Conservation (phyloP, 2,113 vertebrate genomes). For the Lamprotornis superbus region DNA sequence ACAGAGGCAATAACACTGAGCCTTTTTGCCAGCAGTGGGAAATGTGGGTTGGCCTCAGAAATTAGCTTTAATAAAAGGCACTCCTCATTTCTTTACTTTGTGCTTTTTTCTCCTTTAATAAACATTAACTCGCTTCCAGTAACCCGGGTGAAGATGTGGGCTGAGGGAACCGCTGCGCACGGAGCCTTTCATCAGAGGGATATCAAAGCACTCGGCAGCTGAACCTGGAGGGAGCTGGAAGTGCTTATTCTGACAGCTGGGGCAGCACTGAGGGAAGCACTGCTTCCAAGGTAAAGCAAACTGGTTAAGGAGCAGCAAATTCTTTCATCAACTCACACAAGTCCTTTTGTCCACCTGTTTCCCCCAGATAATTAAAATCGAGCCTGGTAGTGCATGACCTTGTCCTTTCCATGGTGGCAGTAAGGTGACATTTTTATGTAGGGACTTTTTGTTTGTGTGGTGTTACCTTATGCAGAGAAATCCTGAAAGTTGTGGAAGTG, state of each 20-base stretch:
- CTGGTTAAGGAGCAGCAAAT: not conserved
- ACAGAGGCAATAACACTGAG: not conserved
- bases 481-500: not conserved
- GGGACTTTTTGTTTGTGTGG: not conserved
- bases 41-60: slow-evolving; percentile 42
- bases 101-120: slow-evolving; percentile 19
- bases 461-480: not conserved
- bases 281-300: not conserved
- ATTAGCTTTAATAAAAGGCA: slow-evolving; percentile 40
- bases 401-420: not conserved
- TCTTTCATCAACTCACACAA: not conserved
- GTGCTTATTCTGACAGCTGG: not conserved
- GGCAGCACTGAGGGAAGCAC: not conserved
- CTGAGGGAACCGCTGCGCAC: not conserved
- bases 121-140: not conserved
- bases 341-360: not conserved
- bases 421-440: not conserved
- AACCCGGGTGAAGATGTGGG: not conserved
- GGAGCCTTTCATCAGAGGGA: not conserved
- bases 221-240: not conserved
- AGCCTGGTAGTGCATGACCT: rapidly evolving
- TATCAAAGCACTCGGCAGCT: not conserved
- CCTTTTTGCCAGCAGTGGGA: not conserved
- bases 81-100: slow-evolving; percentile 8
- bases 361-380: not conserved